Evolutionary conservation across 1,140 invertebrate species (phyloP).

Genomic region (Calliopsis andreniformis): DNA sequence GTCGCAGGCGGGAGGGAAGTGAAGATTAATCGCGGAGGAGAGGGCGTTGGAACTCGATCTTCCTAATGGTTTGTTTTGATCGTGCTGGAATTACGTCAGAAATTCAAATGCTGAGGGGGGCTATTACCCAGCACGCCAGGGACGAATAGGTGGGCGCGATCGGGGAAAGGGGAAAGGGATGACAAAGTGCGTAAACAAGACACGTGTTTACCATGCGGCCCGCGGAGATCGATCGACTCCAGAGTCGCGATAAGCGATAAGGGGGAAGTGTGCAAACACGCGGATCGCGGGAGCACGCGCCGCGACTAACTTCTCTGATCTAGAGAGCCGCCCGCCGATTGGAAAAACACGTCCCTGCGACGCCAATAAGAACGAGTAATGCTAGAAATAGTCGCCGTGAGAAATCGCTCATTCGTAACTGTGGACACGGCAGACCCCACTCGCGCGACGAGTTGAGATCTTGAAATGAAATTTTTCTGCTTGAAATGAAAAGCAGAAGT

Average conservation of each 20-base stretch:
- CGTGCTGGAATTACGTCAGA: conserved; percentile 39
- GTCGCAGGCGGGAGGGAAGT: too few relatives aligned
- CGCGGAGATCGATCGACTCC: conserved; percentile 50
- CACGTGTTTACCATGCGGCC: conserved; percentile 51
- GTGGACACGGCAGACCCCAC: too few relatives aligned
- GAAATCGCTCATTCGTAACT: too few relatives aligned
- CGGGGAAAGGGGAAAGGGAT: neutral
- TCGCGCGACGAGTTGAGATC: too few relatives aligned
- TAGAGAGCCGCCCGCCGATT: neutral
- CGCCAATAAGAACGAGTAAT: too few relatives aligned
- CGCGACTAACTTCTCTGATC: too few relatives aligned
- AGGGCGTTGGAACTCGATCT: neutral
- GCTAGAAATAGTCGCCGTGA: too few relatives aligned
- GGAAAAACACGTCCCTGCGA: neutral
- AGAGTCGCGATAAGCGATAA: conserved; percentile 57
- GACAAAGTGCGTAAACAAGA: conserved; percentile 54
- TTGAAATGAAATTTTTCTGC: too few relatives aligned
- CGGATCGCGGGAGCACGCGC: neutral
- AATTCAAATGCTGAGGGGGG: conserved; percentile 23
- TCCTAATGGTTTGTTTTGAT: conserved; percentile 30
- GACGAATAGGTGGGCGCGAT: conserved; percentile 8
- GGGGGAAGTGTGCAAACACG: neutral
- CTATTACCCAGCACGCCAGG: neutral
- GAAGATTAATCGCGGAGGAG: neutral
- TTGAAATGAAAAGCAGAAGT: too few relatives aligned